A percentile compares a stretch with the other conserved stretches of the same genome.
phyloP scores from a whole-genome alignment of 2,797 vertebrate species.

The Emydoidea blandingii region DNA sequence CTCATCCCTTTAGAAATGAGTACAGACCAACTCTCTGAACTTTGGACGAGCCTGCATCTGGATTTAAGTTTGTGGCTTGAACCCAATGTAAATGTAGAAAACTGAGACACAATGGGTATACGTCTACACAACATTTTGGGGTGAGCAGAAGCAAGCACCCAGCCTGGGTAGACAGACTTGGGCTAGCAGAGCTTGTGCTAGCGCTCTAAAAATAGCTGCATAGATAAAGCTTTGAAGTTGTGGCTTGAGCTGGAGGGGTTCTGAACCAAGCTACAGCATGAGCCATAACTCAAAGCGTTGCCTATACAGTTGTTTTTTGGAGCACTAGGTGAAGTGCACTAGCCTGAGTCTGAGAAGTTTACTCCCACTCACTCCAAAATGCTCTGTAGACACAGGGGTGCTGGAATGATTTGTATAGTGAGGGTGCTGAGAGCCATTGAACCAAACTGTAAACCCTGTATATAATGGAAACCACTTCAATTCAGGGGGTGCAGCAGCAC shows the following conservation, averaged over 20 bases:
- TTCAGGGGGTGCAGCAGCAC: too few species aligned
- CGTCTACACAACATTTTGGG: neutral
- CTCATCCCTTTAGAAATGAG: neutral
- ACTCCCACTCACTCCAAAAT: neutral
- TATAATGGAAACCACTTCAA: too few species aligned
- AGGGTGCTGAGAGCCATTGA: too few species aligned
- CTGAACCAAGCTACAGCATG: neutral
- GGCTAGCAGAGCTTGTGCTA: neutral
- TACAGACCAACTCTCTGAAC: neutral
- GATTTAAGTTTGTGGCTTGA: neutral
- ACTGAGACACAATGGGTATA: neutral
- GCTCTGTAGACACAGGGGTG: neutral
- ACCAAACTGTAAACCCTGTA: too few species aligned
- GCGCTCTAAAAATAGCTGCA: neutral
- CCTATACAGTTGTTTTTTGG: too few species aligned
- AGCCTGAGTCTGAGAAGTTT: neutral
- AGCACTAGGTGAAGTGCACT: too few species aligned
- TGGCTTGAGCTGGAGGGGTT: neutral
- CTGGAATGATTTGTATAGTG: too few species aligned
- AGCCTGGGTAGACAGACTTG: neutral
- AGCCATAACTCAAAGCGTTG: too few species aligned
- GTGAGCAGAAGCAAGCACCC: neutral
- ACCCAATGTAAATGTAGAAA: neutral
- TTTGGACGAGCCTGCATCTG: neutral
- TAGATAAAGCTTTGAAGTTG: neutral